These are phyloP conservation scores for Chrysopilus asiliformis DNA, from an alignment of 2,888 invertebrate species.

Conservation along the genomic window DNA sequence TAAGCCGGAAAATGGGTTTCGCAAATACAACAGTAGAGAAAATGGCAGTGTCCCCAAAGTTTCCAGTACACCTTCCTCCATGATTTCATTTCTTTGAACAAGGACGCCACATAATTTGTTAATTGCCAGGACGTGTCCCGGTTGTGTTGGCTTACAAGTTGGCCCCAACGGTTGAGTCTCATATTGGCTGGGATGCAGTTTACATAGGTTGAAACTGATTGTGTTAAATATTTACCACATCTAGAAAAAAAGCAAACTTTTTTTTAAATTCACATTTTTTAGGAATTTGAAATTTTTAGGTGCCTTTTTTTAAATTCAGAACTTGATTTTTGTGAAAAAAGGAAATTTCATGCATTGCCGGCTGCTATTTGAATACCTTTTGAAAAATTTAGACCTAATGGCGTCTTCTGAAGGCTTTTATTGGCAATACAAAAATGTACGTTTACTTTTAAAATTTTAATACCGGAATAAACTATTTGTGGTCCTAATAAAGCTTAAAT, in stretches of 20 bases:
- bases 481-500: too few species aligned
- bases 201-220: conserved; percentile 53
- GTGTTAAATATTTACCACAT: conserved; percentile 59
- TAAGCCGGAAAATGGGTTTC: conserved; percentile 62
- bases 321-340: too few species aligned
- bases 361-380: too few species aligned
- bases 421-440: too few species aligned
- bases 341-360: too few species aligned
- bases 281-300: too few species aligned
- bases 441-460: too few species aligned
- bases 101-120: conserved; percentile 60
- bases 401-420: too few species aligned
- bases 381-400: too few species aligned
- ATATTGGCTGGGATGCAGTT: conserved; percentile 61
- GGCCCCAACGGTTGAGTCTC: conserved; percentile 58
- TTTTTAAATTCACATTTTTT: neutral
- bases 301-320: too few species aligned
- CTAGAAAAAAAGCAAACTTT: conserved; percentile 25
- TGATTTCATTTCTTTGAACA: conserved; percentile 65
- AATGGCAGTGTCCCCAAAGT: conserved; percentile 85
- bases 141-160: conserved; percentile 54
- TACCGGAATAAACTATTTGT: too few species aligned
- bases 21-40: conserved; percentile 66
- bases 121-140: conserved; percentile 69
- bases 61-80: conserved; percentile 93